Evolutionary conservation across 2,113 vertebrate genomes (phyloP).

Genomic region (Misgurnus anguillicaudatus): DNA sequence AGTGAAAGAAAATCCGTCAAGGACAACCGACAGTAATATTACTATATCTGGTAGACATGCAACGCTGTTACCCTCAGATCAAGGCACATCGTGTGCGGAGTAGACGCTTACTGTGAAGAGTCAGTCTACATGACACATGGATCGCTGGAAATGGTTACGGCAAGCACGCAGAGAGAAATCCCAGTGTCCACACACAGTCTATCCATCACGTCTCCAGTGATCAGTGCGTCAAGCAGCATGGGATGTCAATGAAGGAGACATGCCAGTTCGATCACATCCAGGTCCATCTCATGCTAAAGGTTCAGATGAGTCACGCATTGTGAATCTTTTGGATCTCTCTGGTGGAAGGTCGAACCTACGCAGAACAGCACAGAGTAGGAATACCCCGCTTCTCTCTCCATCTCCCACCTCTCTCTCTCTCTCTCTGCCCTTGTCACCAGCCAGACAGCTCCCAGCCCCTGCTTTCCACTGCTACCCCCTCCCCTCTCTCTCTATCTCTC

Average conservation of each 20-base stretch:
- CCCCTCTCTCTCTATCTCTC: slow-evolving; percentile 53
- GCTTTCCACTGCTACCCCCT: slow-evolving; percentile 59
- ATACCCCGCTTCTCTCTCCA: slow-evolving; percentile 55
- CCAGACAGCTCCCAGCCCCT: slow-evolving; percentile 60
- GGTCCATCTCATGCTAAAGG: slow-evolving; percentile 13
- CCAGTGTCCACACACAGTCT: slow-evolving; percentile 58
- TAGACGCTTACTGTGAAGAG: slow-evolving; percentile 40
- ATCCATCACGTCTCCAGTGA: slow-evolving; percentile 62
- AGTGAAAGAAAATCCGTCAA: not conserved
- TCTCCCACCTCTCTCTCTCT: slow-evolving; percentile 56
- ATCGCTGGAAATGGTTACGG: slow-evolving; percentile 55
- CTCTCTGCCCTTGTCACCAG: slow-evolving; percentile 56
- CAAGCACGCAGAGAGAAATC: slow-evolving; percentile 50
- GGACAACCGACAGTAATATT: slow-evolving; percentile 7
- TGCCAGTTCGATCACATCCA: slow-evolving; percentile 15
- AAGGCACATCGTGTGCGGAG: slow-evolving; percentile 38
- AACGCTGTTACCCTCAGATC: slow-evolving; percentile 23
- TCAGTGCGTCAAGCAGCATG: slow-evolving; percentile 56
- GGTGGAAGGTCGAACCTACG: slow-evolving; percentile 55
- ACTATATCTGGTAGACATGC: slow-evolving; percentile 20
- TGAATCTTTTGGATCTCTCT: slow-evolving; percentile 50
- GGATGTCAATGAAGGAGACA: slow-evolving; percentile 50
- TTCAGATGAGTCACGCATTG: slow-evolving; percentile 20
- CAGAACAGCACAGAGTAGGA: slow-evolving; percentile 59
- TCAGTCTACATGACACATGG: slow-evolving; percentile 52